phyloP scores from a whole-genome alignment of 1,140 invertebrate species.

The Hycleus phaleratus region DNA sequence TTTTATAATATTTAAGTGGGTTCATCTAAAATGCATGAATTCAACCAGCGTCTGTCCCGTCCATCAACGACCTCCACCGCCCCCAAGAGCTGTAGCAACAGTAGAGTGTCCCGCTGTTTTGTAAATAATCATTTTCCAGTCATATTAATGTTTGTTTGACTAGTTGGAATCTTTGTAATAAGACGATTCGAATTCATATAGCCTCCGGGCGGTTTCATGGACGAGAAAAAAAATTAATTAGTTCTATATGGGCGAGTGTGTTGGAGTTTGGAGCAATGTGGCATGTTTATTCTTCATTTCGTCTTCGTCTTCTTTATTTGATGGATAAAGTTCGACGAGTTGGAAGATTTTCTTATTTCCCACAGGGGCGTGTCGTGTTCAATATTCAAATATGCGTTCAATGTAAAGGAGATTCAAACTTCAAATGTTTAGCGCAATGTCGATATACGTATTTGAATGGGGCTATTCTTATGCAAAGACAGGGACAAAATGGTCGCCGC shows the following conservation, averaged over 20 bases:
- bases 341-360: constrained; percentile 22
- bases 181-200: too few relatives aligned
- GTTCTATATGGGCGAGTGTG: too few relatives aligned
- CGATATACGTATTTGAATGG: constrained; percentile 27
- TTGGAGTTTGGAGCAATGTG: too few relatives aligned
- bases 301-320: constrained; percentile 5
- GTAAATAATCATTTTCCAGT: constrained; percentile 32
- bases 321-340: constrained; percentile 17
- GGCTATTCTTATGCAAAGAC: constrained; percentile 35
- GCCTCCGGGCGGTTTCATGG: too few relatives aligned
- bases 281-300: too few relatives aligned
- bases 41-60: not conserved
- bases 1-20: constrained; percentile 20
- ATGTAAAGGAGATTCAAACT: constrained; percentile 29
- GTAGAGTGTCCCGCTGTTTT: constrained; percentile 22
- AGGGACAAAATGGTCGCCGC: constrained; percentile 30
- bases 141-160: constrained; percentile 30
- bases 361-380: constrained; percentile 22
- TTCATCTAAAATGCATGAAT: constrained; percentile 23
- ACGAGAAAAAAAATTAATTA: too few relatives aligned
- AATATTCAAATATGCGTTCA: constrained; percentile 27
- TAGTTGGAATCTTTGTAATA: constrained; percentile 7
- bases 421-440: constrained; percentile 21
- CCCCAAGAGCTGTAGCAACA: not conserved
- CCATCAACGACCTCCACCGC: not conserved